Evolutionary conservation across 2,888 invertebrate genomes (phyloP), one percentile per base, ranked within the genome.

Genomic region (Drosophila lutescens): DNA sequence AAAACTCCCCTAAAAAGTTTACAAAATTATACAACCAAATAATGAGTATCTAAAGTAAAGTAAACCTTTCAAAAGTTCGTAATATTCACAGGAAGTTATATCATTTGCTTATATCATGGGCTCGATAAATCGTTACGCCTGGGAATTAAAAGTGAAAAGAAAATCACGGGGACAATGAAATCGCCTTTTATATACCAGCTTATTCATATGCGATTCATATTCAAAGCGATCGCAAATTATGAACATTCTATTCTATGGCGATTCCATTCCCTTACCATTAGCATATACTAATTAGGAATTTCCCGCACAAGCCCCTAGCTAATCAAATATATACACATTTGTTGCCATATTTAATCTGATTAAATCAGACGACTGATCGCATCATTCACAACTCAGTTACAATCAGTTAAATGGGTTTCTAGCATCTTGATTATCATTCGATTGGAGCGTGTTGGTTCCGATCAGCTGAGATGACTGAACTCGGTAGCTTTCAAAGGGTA

Each of bases 381-480:
- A 53, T 51, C 67, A 53, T 51, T 66, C 20, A 51, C 61, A 46
- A 30, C 20, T 30, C 32, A 46, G 20, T 32, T 36, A 20, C 12
- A 15, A 49, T 62, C 41, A 62, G 63, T 63, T 62, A 63, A 17
- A 10, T 68, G 54, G 17, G 17, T 53, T 34, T 34, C 17, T 68
- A 26, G 34, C 30, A 10, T 63, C 65, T 43, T 10, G 49, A 62
- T 49, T 34, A 50, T 68, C 66, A 66, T 47, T 66, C 69, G 40
- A 20, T 55, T 26, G 34, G 34, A 49, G 49, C 62, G 65, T 63
- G 63, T 49, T 63, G 49, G 5, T 17, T 17, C 34, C 4, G 7
- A 26, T 63, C 49, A 63, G 26, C 65, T n/a, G 65, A 43, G 62
- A 63, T 63, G 62, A 17, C 47, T 62, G 59, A 26, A 26, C 26